Base-by-base conservation (phyloP, 35 echinoderm and acorn worm species). In the Lytechinus pictus region DNA sequence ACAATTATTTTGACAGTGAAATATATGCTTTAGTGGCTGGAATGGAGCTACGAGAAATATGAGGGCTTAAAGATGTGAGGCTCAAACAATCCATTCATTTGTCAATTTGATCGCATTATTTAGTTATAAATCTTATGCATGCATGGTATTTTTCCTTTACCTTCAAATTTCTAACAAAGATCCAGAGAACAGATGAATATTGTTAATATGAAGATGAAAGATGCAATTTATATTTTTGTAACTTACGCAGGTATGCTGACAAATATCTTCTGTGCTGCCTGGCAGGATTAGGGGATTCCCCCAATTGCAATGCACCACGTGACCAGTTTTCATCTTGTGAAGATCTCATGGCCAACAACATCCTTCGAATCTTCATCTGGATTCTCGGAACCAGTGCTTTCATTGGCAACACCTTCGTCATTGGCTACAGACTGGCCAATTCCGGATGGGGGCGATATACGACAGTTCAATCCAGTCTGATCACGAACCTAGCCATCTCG, bases 281-380 rank as follows among this genome's bases (percentile, higher is more conserved):
- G 14, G 94, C 56, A 21, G 93, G 93, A 9, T 53, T 95, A 29
- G 16, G 44, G 29, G 92, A 87, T 55, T 55, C 86, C 54, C 27
- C 86, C 3, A 86, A 55, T 19, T 97, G 96, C n/a, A 87, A 89
- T 16, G 94, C 96, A 92, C 55, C 55, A 95, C 86, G 86, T 87
- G 96, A 97, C 54, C 94, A 95, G 72, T 97, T 97, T 53, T 97
- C 96, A 2, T 97, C 96, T 2, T 97, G 96, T 94, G 89, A 97
- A 53, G 96, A 97, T 95, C 89, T 97, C 13, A 97, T 97, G 96
- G 27, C 86, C 8, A 97, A 91, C 61, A 94, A 87, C 13, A 87
- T 94, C 6, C 88, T 97, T 58, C 94, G 96, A 9, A 21, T 95
- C 7, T 95, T 95, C 14, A 95, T 97, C 27, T 97, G 96, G 96